phyloP scores from a whole-genome alignment of 2,888 invertebrate species.

The Trachelus stipa region DNA sequence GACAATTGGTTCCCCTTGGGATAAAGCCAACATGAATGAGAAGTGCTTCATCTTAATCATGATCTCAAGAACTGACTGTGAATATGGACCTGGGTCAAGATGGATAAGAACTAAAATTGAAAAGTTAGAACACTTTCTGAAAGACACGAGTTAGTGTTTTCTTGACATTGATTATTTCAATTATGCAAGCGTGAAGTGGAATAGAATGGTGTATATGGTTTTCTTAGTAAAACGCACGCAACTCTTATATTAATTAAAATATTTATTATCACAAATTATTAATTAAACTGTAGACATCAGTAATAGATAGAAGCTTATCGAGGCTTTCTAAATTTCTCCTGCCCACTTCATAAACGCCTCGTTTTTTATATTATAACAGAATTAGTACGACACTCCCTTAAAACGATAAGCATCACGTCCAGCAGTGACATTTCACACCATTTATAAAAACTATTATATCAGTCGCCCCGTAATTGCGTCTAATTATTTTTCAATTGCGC shows the following conservation, averaged over 20 bases:
- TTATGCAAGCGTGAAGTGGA: too few species aligned
- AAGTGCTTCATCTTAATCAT: too few species aligned
- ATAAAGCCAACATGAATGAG: too few species aligned
- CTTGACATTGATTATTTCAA: too few species aligned
- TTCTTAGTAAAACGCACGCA: background rate
- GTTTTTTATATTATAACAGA: background rate
- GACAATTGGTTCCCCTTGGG: too few species aligned
- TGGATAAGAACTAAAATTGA: too few species aligned
- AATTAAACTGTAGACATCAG: constrained; percentile 54
- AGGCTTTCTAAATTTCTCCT: constrained; percentile 18
- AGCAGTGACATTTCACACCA: background rate
- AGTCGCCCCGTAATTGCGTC: background rate
- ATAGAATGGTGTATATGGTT: too few species aligned
- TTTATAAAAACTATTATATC: background rate
- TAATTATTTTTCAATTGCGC: constrained; percentile 6
- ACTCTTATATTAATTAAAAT: constrained; percentile 49
- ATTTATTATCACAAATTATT: constrained; percentile 66
- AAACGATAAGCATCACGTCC: constrained; percentile 8
- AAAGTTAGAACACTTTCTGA: too few species aligned
- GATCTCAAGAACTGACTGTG: too few species aligned
- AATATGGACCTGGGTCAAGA: too few species aligned
- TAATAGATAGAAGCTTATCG: constrained; percentile 50
- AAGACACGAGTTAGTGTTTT: too few species aligned
- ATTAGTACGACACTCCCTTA: too few species aligned
- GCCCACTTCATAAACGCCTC: constrained; percentile 2